Base-by-base conservation (phyloP, 1,140 invertebrate genomes). In the Dufourea novaeangliae region DNA sequence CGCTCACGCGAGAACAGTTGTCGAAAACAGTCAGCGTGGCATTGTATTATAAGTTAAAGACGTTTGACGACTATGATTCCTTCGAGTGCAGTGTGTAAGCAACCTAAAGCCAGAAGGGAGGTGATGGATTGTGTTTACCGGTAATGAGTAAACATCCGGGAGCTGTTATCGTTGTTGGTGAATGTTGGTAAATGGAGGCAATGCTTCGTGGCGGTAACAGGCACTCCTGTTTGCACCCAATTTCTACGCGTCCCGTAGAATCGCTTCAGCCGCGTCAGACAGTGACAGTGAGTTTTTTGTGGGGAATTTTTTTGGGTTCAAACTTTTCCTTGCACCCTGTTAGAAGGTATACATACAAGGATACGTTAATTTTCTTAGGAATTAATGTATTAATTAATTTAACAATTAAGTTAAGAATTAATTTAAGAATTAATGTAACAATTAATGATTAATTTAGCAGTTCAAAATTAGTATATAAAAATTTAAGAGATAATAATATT, bases 71-170 rank as follows among this genome's bases (percentile, higher is more conserved):
- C 14, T 14, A 17, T 6, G 25, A 17, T 20, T 29, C 10, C 8
- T 17, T 20, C 17, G 17, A 10, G 4, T 11, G 29, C 17, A 32
- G 11, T 8, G 46, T 12, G 32, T 52, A 8, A 17, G 61, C 37
- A 50, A 41, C 46, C 62, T 68, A 46, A 64, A 29, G 12, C 27
- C 29, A 70, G 56, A 70, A 70, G 57, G 54, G 39, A 10, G 72
- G 86, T 86, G 86, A 86, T 86, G 72, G 86, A 88, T 88, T 76
- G 84, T 83, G 75, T 88, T 88, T 84, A 78, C 82, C 71, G 61
- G 86, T 85, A 85, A 87, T 82, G 83, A 87, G 79, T 87, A 85
- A 88, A 88, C 82, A 86, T 82, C 50, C 85, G 79, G 44, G 54
- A 41, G 75, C 57, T 57, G 25, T 46, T 56, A 71, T 74, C 69